phyloP scores from a whole-genome alignment of 1,140 invertebrate species.

The Penaeus vannamei region DNA sequence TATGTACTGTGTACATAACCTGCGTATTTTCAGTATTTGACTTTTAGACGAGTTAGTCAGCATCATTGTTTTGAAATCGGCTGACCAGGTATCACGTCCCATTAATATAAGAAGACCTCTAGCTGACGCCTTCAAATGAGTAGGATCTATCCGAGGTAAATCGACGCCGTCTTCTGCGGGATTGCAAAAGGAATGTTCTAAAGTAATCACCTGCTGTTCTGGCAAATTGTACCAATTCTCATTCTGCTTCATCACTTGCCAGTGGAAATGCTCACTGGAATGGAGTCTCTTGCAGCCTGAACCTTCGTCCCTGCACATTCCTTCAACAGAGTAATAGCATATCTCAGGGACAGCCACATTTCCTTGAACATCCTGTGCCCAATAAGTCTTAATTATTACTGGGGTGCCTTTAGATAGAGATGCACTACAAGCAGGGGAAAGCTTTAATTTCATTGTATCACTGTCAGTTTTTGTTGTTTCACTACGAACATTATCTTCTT shows the following conservation, averaged over 20 bases:
- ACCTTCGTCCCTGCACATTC: constrained; percentile 32
- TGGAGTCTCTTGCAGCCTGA: constrained; percentile 34
- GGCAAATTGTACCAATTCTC: constrained; percentile 39
- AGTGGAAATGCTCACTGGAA: constrained; percentile 47
- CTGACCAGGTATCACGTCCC: constrained; percentile 48
- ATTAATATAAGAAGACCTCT: constrained; percentile 44
- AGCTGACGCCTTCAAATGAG: constrained; percentile 5
- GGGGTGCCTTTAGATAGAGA: background rate
- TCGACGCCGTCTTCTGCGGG: constrained; percentile 21
- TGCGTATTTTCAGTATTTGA: constrained; percentile 23
- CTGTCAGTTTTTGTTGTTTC: background rate
- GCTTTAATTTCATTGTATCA: background rate
- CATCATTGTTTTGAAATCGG: constrained; percentile 28
- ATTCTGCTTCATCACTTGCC: constrained; percentile 40
- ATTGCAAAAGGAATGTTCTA: constrained; percentile 49
- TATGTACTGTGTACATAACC: constrained; percentile 27
- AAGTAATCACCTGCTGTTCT: constrained; percentile 12
- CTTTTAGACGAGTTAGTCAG: constrained; percentile 40
- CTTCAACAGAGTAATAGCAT: constrained; percentile 55
- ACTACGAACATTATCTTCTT: background rate
- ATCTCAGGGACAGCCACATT: constrained; percentile 45
- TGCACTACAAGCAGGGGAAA: background rate
- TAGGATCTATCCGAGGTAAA: constrained; percentile 45
- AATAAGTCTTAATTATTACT: constrained; percentile 13
- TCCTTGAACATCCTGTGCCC: constrained; percentile 47